Evolutionary conservation across 2,113 vertebrate genomes (phyloP), one percentile per base, ranked within the genome.

Genomic region (Saguinus midas): DNA sequence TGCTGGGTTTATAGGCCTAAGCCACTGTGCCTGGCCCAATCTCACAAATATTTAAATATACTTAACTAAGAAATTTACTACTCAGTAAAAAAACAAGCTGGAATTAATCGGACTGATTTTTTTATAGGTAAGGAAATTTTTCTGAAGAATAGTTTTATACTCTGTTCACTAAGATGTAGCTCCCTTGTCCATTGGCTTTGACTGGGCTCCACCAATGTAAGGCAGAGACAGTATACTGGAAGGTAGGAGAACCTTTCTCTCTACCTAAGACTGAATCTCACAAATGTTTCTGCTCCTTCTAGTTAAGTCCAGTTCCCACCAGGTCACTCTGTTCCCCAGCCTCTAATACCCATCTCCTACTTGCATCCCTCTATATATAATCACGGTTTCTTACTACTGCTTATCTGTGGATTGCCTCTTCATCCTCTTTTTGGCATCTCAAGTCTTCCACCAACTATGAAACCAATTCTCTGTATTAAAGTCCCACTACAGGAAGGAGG

Each of bases 41-140:
- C 7, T 85, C 58, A 95, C 45, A 93, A 81, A 64, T 85, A 93
- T 72, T 91, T 90, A 85, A 95, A 75, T 90, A 92, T 58, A 92
- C 23, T 83, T 32, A 55, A 95, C 23, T 72, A 84, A 96, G 27
- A 93, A 87, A 90, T 80, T 76, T 40, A 94, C n/a, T 92, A 93
- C 40, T 76, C 50, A 87, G 40, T 61, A 52, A 5, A 37, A 73
- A 32, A 4, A 50, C 50, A 86, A 87, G 72, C n/a, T 50, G 32
- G 25, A 93, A 90, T 85, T 68, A 37, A 91, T 10, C 25, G 79
- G 75, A 68, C 1, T 73, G 52, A 94, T 81, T 75, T 70, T 70
- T 91, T 79, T 87, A 50, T 21, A 87, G n/a, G 1, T 83, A 96
- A 90, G 68, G 21, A 92, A 87, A 87, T 43, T 80, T 91, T 25